Conservation (phyloP, 35 echinoderm and acorn worm species). For the Hemicentrotus pulcherrimus region DNA sequence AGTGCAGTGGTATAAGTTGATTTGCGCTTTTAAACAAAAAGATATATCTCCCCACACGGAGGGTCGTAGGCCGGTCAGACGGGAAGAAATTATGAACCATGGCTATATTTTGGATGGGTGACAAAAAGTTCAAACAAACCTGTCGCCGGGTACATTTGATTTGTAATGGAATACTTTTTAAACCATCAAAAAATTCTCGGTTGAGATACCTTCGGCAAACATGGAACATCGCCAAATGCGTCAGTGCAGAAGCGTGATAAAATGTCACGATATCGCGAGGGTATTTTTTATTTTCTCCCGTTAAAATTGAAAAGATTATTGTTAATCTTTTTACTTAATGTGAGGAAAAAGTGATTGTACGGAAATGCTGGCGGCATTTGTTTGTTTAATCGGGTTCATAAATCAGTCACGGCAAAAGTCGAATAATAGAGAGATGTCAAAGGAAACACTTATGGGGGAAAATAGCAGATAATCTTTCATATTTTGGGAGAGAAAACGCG, state of each 20-base stretch:
- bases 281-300: background rate
- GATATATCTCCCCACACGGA: background rate
- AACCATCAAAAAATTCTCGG: background rate
- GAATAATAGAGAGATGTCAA: background rate
- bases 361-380: background rate
- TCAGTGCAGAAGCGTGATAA: background rate
- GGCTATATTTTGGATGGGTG: background rate
- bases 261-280: background rate
- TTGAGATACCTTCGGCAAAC: background rate
- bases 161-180: background rate
- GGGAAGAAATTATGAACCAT: background rate
- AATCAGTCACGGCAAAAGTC: background rate
- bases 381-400: background rate
- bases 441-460: background rate
- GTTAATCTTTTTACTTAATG: background rate
- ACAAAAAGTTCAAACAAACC: background rate
- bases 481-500: background rate
- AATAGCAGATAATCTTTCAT: background rate
- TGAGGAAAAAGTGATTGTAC: background rate
- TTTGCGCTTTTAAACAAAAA: background rate
- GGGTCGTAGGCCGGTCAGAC: background rate
- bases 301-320: background rate
- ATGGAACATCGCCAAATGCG: background rate
- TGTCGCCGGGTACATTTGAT: background rate
- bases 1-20: background rate